Evolutionary conservation across 2,797 vertebrate genomes (phyloP), one percentile per base, ranked within the genome.

Genomic region (Cephalopachus bancanus): DNA sequence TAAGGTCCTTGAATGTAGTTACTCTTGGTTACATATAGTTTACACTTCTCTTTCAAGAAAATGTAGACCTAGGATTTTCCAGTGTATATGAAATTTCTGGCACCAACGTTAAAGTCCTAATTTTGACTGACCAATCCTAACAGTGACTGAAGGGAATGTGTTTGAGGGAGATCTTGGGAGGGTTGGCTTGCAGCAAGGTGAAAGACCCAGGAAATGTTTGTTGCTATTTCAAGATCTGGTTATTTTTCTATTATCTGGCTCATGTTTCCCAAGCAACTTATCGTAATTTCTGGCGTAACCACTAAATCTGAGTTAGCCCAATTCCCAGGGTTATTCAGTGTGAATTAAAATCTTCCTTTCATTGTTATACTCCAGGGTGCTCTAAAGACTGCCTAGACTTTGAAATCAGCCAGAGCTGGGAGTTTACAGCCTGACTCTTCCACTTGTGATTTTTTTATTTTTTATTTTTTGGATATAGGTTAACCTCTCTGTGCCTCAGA

Each of bases 401-500:
- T 69, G 28, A 57, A 74, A 80, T 90, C 33, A 49, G 16, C 88
- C 26, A 75, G 49, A 79, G 28, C 74, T 69, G 44, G 59, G 51
- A 93, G 49, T 83, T 95, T 17, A 94, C 6, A 72, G 1, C 83
- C 19, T 71, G 22, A 89, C 30, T 92, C 49, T 91, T 20, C 11
- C 59, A 57, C 90, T 97, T 90, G 84, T 94, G 55, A 44, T 76
- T 87, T 93, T 89, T 75, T 83, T 81, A 87, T 94, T 88, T 88
- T 78, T 51, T 75, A 88, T 95, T 90, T 91, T 83, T 81, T 44
- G 44, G 26, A 53, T 81, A 37, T 55, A 64, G 17, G 1, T 93
- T 96, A 89, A 65, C 12, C 49, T 78, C 33, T 87, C 37, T 51
- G 7, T 92, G 15, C 51, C 74, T 69, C 33, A 33, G 17, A 5